Conservation (phyloP, 2,888 invertebrate genomes). For the Melinaea marsaeus region DNA sequence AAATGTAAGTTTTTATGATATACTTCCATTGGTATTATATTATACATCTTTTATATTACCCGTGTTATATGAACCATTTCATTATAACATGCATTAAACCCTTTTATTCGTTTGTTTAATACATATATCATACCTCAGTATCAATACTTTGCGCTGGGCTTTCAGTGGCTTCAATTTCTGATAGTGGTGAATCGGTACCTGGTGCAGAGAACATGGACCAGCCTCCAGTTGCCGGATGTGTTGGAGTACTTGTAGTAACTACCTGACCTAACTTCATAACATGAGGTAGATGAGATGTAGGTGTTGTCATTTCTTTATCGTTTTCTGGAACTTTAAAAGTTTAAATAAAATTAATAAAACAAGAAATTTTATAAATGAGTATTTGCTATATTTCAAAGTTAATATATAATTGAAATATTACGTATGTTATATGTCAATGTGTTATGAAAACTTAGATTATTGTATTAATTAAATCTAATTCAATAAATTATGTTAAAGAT, state of each 20-base stretch:
- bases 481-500: background rate
- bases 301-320: constrained; percentile 59
- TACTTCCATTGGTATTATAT: too few relatives aligned
- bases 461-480: too few relatives aligned
- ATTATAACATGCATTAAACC: too few relatives aligned
- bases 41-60: too few relatives aligned
- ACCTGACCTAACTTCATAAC: constrained; percentile 52
- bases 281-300: constrained; percentile 57
- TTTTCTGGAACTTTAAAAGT: constrained; percentile 40
- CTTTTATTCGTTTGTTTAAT: background rate
- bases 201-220: constrained; percentile 64
- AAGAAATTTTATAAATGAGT: too few relatives aligned
- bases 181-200: constrained; percentile 65
- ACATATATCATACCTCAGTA: constrained; percentile 47
- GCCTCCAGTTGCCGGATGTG: constrained; percentile 50
- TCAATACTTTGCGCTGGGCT: constrained; percentile 57
- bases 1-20: background rate
- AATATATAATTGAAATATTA: too few relatives aligned
- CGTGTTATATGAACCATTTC: too few relatives aligned
- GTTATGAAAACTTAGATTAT: too few relatives aligned
- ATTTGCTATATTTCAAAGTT: too few relatives aligned
- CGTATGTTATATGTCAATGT: too few relatives aligned
- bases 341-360: too few relatives aligned
- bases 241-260: constrained; percentile 69
- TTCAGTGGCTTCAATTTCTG: constrained; percentile 65